Evolutionary conservation across 2,888 invertebrate species (phyloP), one percentile per base, ranked within the genome.

Genomic region (Cistogaster globosa): DNA sequence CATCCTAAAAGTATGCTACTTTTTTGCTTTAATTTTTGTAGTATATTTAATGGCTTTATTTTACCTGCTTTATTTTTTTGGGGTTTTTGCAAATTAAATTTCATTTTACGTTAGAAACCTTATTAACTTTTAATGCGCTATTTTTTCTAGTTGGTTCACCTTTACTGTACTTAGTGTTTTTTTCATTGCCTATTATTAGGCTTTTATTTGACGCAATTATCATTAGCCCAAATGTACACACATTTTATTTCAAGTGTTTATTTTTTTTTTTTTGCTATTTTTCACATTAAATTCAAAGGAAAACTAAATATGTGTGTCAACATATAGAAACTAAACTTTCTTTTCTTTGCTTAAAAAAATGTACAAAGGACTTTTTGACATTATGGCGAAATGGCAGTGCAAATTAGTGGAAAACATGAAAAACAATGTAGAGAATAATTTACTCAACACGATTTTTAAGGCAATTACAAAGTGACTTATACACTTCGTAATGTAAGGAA

Each of bases 131-230:
- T 67, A 48, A 32, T 48, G 51, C 48, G 7, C 22, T 48, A 20
- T 45, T 57, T 16, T 45, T 9, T 5, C 26, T 4, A 32, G 32
- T 32, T 22, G 42, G 2, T 32, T 32, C 2, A 67, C 5, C 11
- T 32, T 68, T 18, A 36, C 7, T 53, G 36, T 14, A 9, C 20
- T 51, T 62, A 38, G 1, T 38, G 51, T 55, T 42, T 63, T 51
- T 80, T 80, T 53, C 42, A 58, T 53, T 32, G 72, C 68, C 67
- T 68, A 36, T 32, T 75, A 71, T 84, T 75, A 75, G 62, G 84
- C 80, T 72, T 80, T 84, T 55, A 80, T 72, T 71, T 48, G 18
- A 80, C 26, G 67, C 62, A 80, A 84, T 84, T 80, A 80, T 80
- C 58, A 71, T 84, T 62, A 68, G 55, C 53, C 5, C 14, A 26